Percentiles rank a stretch among this genome's conserved stretches.
These are phyloP conservation scores for Drosophila nigricruria DNA, from an alignment of 2,888 invertebrate genomes.

Conservation along the genomic window DNA sequence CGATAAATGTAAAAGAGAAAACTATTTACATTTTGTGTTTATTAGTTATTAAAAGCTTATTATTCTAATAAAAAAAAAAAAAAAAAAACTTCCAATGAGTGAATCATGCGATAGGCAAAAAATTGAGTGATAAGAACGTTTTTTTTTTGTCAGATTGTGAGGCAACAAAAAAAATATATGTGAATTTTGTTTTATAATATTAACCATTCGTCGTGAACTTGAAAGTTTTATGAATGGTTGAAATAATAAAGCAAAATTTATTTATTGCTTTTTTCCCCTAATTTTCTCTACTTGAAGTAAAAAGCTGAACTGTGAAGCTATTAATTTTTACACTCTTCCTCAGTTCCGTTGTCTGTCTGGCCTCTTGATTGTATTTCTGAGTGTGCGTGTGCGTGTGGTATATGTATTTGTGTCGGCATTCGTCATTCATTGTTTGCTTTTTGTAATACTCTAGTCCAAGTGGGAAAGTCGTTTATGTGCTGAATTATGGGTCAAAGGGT, in stretches of 20 bases:
- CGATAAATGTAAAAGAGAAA: slow-evolving; percentile 36
- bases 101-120: slow-evolving; percentile 41
- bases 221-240: background rate
- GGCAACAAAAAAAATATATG: background rate
- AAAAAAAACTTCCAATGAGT: slow-evolving; percentile 14
- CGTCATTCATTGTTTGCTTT: slow-evolving; percentile 3
- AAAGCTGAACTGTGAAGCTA: slow-evolving; percentile 9
- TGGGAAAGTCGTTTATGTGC: too few species aligned
- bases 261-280: background rate
- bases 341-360: background rate
- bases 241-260: too few species aligned
- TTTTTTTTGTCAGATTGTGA: slow-evolving; percentile 19
- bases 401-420: background rate
- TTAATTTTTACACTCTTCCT: slow-evolving; percentile 11
- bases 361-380: background rate
- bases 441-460: background rate
- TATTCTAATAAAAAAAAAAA: slow-evolving; percentile 27
- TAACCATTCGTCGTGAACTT: background rate
- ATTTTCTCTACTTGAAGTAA: background rate
- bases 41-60: slow-evolving; percentile 66
- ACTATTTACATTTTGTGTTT: slow-evolving; percentile 58
- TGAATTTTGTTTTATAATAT: background rate
- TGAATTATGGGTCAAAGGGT: background rate
- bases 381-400: background rate
- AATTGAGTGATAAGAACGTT: slow-evolving; percentile 42